These are phyloP conservation scores for Cantharis rufa DNA, from an alignment of 2,888 invertebrate genomes.

Conservation along the genomic window DNA sequence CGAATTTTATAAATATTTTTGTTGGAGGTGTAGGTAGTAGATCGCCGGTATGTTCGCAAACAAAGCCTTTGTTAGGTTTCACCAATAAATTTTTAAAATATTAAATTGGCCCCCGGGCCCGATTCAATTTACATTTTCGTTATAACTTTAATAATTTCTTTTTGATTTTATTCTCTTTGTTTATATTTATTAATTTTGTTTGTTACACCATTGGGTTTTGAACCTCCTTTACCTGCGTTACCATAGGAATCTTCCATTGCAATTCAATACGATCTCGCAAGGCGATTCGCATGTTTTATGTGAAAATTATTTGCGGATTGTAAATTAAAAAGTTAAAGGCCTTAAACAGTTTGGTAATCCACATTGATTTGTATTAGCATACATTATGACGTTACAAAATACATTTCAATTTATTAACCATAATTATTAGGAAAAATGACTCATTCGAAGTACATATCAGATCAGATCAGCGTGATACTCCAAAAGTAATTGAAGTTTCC, in stretches of 20 bases:
- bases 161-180: neutral
- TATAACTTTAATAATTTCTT: neutral
- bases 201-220: neutral
- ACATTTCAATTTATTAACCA: neutral
- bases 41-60: neutral
- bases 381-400: neutral
- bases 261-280: neutral
- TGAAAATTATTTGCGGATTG: neutral
- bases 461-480: neutral
- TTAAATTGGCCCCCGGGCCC: no score
- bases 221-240: neutral
- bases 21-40: neutral
- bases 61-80: neutral
- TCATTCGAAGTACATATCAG: neutral
- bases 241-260: neutral
- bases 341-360: neutral
- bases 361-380: neutral
- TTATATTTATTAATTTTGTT: neutral
- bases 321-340: neutral
- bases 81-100: neutral
- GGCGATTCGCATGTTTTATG: neutral
- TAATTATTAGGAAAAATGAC: neutral
- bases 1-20: neutral
- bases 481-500: neutral
- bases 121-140: no score